Conservation (phyloP, 2,113 vertebrate genomes). For the Dicerorhinus sumatrensis region DNA sequence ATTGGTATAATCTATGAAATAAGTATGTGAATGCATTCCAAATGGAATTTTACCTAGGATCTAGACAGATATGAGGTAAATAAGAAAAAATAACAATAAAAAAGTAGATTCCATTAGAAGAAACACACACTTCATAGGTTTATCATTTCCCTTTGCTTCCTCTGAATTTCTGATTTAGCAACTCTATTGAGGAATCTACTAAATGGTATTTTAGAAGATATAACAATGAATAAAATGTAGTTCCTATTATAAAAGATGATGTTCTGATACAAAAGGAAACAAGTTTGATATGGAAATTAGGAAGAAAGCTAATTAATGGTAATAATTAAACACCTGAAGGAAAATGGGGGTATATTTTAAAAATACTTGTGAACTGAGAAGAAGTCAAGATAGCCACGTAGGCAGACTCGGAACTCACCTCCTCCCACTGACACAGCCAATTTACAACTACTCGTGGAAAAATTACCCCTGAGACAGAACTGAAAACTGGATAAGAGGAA, state of each 20-base stretch:
- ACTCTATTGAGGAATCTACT: background rate
- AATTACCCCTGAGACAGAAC: no score
- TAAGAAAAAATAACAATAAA: background rate
- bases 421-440: no score
- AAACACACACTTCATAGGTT: background rate
- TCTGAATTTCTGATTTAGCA: background rate
- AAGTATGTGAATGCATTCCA: background rate
- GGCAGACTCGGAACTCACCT: no score
- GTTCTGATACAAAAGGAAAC: background rate
- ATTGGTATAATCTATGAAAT: background rate
- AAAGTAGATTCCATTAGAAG: background rate
- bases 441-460: no score
- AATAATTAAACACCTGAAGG: background rate
- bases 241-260: background rate
- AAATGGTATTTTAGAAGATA: background rate
- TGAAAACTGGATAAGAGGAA: no score
- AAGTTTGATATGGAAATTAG: conserved; percentile 22
- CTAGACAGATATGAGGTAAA: background rate
- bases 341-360: background rate
- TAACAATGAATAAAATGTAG: background rate
- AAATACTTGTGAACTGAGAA: background rate
- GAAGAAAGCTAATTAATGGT: background rate
- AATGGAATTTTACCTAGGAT: background rate
- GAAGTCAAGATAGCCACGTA: no score
- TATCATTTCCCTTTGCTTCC: background rate